phyloP scores from a whole-genome alignment of 2,888 invertebrate species.

The Homarus gammarus region DNA sequence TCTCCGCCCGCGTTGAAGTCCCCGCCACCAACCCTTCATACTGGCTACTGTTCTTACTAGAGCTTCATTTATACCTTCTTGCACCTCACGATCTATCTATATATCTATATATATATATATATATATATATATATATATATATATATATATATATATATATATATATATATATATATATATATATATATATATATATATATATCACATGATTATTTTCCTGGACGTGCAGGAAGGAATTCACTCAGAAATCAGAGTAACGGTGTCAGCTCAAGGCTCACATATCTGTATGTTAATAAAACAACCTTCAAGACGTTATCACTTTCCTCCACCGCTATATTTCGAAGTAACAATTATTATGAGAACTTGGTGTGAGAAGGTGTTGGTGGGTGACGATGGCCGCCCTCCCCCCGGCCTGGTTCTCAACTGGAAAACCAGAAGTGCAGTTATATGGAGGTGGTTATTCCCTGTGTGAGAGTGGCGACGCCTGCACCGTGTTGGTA shows the following conservation, averaged over 20 bases:
- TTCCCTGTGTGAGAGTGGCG: slow-evolving; percentile 24
- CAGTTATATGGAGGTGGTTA: slow-evolving; percentile 47
- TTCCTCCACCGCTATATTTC: background rate
- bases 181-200: slow-evolving; percentile 17
- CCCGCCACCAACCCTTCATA: too few relatives aligned
- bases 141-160: slow-evolving; percentile 23
- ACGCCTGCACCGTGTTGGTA: background rate
- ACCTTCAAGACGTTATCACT: background rate
- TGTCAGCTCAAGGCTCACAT: background rate
- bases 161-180: background rate
- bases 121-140: slow-evolving; percentile 23
- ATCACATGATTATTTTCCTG: background rate
- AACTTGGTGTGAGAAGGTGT: background rate
- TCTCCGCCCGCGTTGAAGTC: too few relatives aligned
- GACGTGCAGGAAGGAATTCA: background rate
- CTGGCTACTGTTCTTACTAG: too few relatives aligned
- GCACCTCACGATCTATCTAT: too few relatives aligned
- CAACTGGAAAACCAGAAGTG: slow-evolving; percentile 34
- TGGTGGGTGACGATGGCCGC: background rate
- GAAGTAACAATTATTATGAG: background rate
- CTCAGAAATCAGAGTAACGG: background rate
- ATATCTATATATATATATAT: slow-evolving; percentile 3
- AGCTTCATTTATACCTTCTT: background rate
- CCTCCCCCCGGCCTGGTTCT: background rate
- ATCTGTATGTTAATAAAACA: background rate